phyloP scores from a whole-genome alignment of 2,797 vertebrate genomes.

The Sebastes cheni region DNA sequence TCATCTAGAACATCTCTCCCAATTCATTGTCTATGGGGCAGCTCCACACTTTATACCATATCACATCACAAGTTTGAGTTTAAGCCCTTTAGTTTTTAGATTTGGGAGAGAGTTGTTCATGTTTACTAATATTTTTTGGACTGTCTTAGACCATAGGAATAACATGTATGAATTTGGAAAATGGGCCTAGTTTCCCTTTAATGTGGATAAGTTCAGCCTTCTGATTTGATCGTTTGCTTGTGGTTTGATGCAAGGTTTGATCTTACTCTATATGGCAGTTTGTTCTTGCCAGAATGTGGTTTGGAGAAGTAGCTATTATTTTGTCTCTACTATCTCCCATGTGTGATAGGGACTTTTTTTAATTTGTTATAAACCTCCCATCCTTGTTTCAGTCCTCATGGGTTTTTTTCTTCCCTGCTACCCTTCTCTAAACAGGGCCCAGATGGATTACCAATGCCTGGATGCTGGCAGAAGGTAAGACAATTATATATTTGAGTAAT shows the following conservation, averaged over 20 bases:
- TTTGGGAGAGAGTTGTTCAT: no score
- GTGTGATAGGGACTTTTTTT: neutral
- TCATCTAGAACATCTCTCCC: no score
- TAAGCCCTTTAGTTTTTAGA: no score
- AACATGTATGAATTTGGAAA: no score
- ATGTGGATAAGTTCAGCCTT: neutral
- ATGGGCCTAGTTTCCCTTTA: no score
- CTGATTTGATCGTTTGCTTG: neutral
- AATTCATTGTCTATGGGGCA: no score
- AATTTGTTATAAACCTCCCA: neutral
- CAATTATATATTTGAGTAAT: neutral
- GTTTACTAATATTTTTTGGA: no score
- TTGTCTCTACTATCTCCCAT: neutral
- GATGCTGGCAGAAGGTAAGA: slow-evolving; percentile 99
- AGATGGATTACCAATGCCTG: slow-evolving; percentile 99
- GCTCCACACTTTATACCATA: no score
- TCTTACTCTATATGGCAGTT: neutral
- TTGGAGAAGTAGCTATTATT: neutral
- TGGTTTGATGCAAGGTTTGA: neutral
- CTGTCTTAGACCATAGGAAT: no score
- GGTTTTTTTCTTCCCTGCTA: slow-evolving; percentile 12
- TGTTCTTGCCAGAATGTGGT: neutral
- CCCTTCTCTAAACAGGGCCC: slow-evolving; percentile 88
- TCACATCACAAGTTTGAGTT: no score
- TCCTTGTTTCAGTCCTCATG: slow-evolving; percentile 31